A percentile compares a stretch with the other conserved stretches of the same genome.
These are phyloP conservation scores for Potamarius usumacintae DNA, from an alignment of 2,113 vertebrate species.

Conservation along the genomic window DNA sequence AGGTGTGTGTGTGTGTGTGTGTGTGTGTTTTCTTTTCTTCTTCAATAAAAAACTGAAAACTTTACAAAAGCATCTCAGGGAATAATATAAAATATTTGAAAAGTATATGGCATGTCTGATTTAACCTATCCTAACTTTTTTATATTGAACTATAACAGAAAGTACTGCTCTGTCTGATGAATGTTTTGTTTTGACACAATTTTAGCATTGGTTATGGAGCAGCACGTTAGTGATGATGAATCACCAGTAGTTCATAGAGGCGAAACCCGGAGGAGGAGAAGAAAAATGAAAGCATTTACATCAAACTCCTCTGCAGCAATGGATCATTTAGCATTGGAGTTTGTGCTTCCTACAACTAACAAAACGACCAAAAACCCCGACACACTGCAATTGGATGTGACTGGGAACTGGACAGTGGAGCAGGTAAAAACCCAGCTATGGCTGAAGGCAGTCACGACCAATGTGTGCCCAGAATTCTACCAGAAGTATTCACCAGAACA, in stretches of 20 bases:
- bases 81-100: too few species aligned
- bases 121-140: background rate
- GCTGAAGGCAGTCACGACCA: conserved; percentile 85
- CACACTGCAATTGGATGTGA: conserved; percentile 79
- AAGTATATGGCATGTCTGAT: background rate
- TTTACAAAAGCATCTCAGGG: too few species aligned
- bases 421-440: conserved; percentile 94
- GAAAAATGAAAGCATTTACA: conserved; percentile 86
- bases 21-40: too few species aligned
- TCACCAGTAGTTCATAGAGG: conserved; percentile 79
- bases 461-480: conserved; percentile 84
- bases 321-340: conserved; percentile 89
- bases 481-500: conserved; percentile 84
- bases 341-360: conserved; percentile 83
- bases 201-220: conserved; percentile 80
- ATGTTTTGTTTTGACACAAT: conserved; percentile 21
- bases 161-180: background rate
- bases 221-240: conserved; percentile 74
- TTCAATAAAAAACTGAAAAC: too few species aligned
- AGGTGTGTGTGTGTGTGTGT: too few species aligned
- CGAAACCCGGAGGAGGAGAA: conserved; percentile 80
- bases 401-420: conserved; percentile 90
- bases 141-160: background rate
- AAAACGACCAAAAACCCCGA: conserved; percentile 75
- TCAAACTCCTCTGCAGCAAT: conserved; percentile 70